These are phyloP conservation scores for Microctenopoma lineatum DNA, from an alignment of 2,797 vertebrate genomes.

Conservation along the genomic window DNA sequence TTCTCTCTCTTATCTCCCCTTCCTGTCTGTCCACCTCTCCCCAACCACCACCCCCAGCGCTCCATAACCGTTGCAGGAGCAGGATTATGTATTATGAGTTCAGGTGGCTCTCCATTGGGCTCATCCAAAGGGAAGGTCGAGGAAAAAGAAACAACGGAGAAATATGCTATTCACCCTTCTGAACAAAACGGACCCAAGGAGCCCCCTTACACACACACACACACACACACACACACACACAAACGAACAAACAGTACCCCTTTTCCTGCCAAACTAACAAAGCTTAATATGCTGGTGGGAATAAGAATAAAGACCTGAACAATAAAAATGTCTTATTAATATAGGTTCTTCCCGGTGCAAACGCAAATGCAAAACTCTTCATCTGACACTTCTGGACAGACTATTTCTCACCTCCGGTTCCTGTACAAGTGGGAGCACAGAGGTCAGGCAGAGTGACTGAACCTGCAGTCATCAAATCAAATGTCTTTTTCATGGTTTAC, in stretches of 20 bases:
- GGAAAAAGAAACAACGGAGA: constrained; percentile 23
- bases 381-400: too few species aligned
- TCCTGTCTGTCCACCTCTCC: constrained; percentile 17
- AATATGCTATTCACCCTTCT: constrained; percentile 53
- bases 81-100: constrained; percentile 61
- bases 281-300: too few species aligned
- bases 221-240: too few species aligned
- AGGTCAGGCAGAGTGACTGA: constrained; percentile 7
- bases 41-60: constrained; percentile 10
- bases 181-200: not conserved
- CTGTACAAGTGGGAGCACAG: constrained; percentile 11
- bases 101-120: constrained; percentile 47
- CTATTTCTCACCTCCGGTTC: not conserved
- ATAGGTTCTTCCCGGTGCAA: too few species aligned
- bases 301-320: too few species aligned
- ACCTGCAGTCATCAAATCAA: too few species aligned
- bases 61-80: constrained; percentile 51
- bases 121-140: constrained; percentile 37
- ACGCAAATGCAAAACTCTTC: too few species aligned
- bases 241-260: too few species aligned
- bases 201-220: too few species aligned
- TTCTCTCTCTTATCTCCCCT: not conserved
- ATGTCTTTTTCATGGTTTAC: too few species aligned
- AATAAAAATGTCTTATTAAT: too few species aligned
- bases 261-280: too few species aligned